Conservation (phyloP, 2,797 vertebrate genomes). For the Chloroceryle inda region DNA sequence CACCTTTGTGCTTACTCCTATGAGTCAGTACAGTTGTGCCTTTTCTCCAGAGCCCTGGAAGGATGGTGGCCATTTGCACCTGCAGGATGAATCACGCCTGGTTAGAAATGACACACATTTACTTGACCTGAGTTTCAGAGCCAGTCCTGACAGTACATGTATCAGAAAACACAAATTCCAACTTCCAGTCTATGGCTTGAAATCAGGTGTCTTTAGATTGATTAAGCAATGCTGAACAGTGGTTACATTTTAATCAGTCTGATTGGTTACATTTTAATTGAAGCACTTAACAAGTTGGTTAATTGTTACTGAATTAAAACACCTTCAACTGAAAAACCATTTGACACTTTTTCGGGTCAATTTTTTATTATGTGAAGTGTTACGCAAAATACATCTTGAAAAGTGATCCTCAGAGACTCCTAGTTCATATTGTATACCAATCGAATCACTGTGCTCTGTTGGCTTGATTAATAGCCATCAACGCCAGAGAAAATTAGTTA, state of each 20-base stretch:
- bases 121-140: neutral
- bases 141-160: accelerated
- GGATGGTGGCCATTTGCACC: neutral
- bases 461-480: neutral
- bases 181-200: neutral
- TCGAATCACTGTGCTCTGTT: neutral
- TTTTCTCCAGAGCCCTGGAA: neutral
- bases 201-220: neutral
- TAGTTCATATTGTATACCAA: neutral
- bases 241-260: conserved; percentile 21
- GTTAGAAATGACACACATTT: neutral
- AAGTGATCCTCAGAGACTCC: neutral
- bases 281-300: conserved; percentile 19
- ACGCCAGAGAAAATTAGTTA: neutral
- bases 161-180: neutral
- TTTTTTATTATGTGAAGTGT: neutral
- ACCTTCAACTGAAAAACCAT: neutral
- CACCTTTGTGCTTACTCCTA: neutral
- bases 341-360: neutral
- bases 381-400: neutral
- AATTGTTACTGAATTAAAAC: conserved; percentile 33
- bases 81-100: neutral
- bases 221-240: neutral
- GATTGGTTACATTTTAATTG: conserved; percentile 45
- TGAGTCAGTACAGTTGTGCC: neutral